Evolutionary conservation across 2,888 invertebrate species (phyloP).

Genomic region (Yponomeuta sedellus): DNA sequence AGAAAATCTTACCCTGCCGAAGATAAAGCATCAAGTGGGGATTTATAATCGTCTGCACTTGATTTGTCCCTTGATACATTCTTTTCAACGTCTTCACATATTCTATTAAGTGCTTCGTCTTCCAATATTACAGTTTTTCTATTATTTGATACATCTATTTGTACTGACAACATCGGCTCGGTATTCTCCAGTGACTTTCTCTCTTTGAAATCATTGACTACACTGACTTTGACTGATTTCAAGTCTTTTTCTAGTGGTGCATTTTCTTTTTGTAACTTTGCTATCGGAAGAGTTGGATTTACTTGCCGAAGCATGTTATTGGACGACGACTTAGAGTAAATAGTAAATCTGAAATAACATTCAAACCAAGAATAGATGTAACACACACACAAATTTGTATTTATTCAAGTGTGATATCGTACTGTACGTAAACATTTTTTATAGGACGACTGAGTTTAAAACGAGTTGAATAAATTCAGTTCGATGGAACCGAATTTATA

Average conservation of each 20-base stretch:
- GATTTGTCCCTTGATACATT: neutral
- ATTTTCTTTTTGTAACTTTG: slow-evolving; percentile 61
- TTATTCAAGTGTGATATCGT: neutral
- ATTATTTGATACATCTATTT: slow-evolving; percentile 47
- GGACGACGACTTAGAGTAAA: slow-evolving; percentile 47
- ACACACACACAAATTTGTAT: neutral
- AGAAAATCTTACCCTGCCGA: slow-evolving; percentile 42
- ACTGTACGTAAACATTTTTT: neutral
- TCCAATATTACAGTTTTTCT: slow-evolving; percentile 47
- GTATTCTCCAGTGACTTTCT: slow-evolving; percentile 25
- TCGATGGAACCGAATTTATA: no score
- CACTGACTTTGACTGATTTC: slow-evolving; percentile 47
- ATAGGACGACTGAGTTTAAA: neutral
- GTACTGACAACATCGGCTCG: slow-evolving; percentile 36
- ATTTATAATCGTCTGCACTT: slow-evolving; percentile 49
- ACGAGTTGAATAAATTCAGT: no score
- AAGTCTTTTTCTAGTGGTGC: slow-evolving; percentile 41
- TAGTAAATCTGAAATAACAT: slow-evolving; percentile 18
- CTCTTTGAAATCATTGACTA: slow-evolving; percentile 43
- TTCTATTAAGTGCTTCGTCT: neutral
- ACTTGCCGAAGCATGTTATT: slow-evolving; percentile 30
- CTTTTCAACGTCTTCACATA: neutral
- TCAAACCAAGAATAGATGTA: neutral
- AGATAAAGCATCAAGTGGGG: slow-evolving; percentile 57
- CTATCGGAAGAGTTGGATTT: slow-evolving; percentile 24